Base-by-base conservation (phyloP, 1,140 invertebrate genomes). In the Ips nitidus region DNA sequence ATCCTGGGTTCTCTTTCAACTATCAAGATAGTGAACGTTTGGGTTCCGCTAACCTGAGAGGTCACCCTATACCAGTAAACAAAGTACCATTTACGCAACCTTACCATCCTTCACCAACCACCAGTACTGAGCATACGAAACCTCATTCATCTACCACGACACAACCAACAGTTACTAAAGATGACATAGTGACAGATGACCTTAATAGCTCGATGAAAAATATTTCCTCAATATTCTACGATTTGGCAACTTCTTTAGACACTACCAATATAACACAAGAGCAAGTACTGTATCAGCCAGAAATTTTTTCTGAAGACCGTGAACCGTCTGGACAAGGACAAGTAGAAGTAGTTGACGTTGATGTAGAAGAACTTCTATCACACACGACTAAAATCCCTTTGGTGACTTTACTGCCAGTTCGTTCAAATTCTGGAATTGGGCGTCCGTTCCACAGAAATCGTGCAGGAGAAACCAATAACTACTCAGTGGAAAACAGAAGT, bases 51-150 rank as follows among this genome's bases (percentile, higher is more conserved):
- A 84, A 82, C 71, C 80, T 83, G 3, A 83, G 83, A 76, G 81
- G 86, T 52, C 87, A 89, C 75, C 87, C 87, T 5, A 86, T 90
- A 73, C 88, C 87, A 1, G 86, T 90, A 2, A 86, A 90, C 72
- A 90, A 89, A 81, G 87, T 90, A 58, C 82, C 83, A 39, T 75
- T 72, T 66, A 75, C 81, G 41, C 80, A 81, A 70, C 81, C 81
- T 57, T 75, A 81, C 22, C n/a, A 78, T 78, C 74, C 79, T 79
- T 59, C 81, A 81, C 22, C 22, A 22, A 22, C 22, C 22, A 22
- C 22, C 22, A 37, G 80, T 80, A 41, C 57, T n/a, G 39, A 69
- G 59, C 8, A 52, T 22, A 50, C 57, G 2, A 69, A 8, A 55
- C 22, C 22, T 22, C 22, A 22, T 47, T 55, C 53, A 55, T 69